phyloP scores from a whole-genome alignment of 2,113 vertebrate species.

The Gasterosteus nipponicus region DNA sequence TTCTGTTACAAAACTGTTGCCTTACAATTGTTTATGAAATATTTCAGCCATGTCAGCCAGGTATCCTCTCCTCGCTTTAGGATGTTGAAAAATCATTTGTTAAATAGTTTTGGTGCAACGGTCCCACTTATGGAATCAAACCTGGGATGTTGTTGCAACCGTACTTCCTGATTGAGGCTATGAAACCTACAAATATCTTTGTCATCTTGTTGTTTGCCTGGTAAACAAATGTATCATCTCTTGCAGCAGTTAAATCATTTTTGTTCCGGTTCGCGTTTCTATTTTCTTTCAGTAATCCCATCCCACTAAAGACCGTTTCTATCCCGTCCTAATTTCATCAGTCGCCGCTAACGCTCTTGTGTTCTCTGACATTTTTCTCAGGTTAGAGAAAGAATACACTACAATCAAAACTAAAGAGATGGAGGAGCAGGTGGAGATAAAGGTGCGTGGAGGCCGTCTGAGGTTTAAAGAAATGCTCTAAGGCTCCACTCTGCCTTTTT shows the following conservation, averaged over 20 bases:
- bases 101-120: too few relatives aligned
- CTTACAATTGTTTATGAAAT: not conserved
- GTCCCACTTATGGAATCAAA: too few relatives aligned
- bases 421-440: constrained; percentile 99
- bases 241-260: not conserved
- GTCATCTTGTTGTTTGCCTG: not conserved
- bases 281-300: not conserved
- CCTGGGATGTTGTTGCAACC: too few relatives aligned
- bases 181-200: not conserved
- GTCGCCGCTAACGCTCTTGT: not conserved
- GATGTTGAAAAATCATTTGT: not conserved
- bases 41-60: not conserved
- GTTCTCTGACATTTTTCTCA: constrained; percentile 56
- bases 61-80: not conserved
- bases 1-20: not conserved
- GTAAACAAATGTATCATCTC: not conserved
- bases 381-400: constrained; percentile 99
- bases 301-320: not conserved
- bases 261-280: not conserved
- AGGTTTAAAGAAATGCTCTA: not conserved
- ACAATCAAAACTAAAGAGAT: constrained; percentile 99
- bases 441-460: constrained; percentile 80
- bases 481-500: not conserved
- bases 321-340: not conserved
- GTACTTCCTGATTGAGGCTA: not conserved